Evolutionary conservation across 2,888 invertebrate genomes (phyloP).

Genomic region (Aplocera efformata): DNA sequence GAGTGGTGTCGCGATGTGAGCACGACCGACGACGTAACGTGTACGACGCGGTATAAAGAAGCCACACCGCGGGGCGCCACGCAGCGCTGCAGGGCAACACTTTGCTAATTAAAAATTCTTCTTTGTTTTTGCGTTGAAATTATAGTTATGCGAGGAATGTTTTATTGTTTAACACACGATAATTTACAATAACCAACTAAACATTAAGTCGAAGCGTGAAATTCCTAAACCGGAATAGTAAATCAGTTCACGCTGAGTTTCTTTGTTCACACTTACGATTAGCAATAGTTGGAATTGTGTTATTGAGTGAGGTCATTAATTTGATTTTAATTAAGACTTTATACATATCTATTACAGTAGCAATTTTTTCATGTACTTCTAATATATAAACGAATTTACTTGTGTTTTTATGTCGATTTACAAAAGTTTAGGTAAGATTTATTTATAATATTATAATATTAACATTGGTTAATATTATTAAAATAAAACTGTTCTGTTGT

Average conservation of each 20-base stretch:
- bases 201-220: slow-evolving; percentile 53
- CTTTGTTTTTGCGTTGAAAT: slow-evolving; percentile 60
- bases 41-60: slow-evolving; percentile 73
- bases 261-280: slow-evolving; percentile 31
- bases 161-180: slow-evolving; percentile 63
- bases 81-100: slow-evolving; percentile 50
- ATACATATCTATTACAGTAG: neutral
- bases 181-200: slow-evolving; percentile 47
- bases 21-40: slow-evolving; percentile 60
- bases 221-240: slow-evolving; percentile 48
- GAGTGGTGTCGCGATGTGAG: slow-evolving; percentile 29
- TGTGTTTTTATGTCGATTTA: too few relatives aligned
- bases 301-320: neutral
- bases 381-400: too few relatives aligned
- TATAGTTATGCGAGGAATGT: slow-evolving; percentile 59
- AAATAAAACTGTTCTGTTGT: too few relatives aligned
- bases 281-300: slow-evolving; percentile 9
- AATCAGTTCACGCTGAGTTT: slow-evolving; percentile 44
- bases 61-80: slow-evolving; percentile 61
- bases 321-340: neutral
- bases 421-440: too few relatives aligned
- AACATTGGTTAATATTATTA: too few relatives aligned
- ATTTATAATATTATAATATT: too few relatives aligned
- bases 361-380: too few relatives aligned
- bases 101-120: slow-evolving; percentile 72